Conservation (phyloP, 2,888 invertebrate genomes). For the Macrophya annulata region DNA sequence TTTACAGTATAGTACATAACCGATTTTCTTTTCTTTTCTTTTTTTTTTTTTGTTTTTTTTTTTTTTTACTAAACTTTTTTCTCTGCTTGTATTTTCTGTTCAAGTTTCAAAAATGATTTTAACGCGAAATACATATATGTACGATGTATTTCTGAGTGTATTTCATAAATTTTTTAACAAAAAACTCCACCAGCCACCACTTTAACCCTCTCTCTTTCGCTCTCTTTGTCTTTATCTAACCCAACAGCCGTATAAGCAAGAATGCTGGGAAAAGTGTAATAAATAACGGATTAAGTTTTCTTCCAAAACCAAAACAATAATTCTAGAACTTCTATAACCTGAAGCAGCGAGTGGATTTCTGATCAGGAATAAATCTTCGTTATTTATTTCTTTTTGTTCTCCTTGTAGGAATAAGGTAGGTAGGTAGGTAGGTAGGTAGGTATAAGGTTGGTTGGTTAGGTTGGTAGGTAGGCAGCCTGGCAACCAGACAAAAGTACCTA, state of each 20-base stretch:
- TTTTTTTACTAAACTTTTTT: not conserved
- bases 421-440: not conserved
- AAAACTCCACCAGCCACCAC: conserved; percentile 13
- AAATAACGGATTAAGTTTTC: conserved; percentile 56
- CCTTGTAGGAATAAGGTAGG: not conserved
- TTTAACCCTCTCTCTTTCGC: not conserved
- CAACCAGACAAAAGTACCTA: conserved; percentile 32
- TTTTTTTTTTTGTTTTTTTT: not conserved
- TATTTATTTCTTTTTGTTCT: conserved; percentile 49
- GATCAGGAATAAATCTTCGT: conserved; percentile 54
- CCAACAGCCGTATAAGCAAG: conserved; percentile 6
- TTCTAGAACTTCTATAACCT: conserved; percentile 49
- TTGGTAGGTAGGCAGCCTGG: conserved; percentile 16
- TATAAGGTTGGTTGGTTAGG: no score
- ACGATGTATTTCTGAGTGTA: not conserved
- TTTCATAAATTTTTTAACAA: conserved; percentile 17
- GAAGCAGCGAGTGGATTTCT: conserved; percentile 50
- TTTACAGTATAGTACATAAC: not conserved
- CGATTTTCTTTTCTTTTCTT: not conserved
- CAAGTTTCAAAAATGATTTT: conserved; percentile 42
- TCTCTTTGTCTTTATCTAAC: not conserved
- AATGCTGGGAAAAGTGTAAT: conserved; percentile 38
- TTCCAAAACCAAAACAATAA: conserved; percentile 51
- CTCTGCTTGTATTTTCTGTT: not conserved
- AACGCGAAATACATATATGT: conserved; percentile 20